Evolutionary conservation across 1,140 invertebrate genomes (phyloP), one percentile per base, ranked within the genome.

Genomic region (Liolophura sinensis): DNA sequence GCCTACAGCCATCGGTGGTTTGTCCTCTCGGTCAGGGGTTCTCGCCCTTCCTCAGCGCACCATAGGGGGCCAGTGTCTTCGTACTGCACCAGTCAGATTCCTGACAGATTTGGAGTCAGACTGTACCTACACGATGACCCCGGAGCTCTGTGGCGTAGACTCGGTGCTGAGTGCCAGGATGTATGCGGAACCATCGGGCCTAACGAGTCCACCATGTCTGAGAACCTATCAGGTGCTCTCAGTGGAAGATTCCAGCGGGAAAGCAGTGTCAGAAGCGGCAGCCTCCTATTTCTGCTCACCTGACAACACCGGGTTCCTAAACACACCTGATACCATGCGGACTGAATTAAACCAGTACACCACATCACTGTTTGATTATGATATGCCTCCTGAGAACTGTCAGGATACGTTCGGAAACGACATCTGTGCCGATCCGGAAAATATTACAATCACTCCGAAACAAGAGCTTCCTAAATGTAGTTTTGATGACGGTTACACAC

Each of bases 21-120:
- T 24, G n/a, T 54, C 51, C 12, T 3, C 24, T 54, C 3, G 18
- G 12, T 24, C 18, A 11, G 76, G 74, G 0, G 63, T 60, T 40
- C 65, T 78, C 1, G 56, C 72, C 11, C 54, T 78, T 22, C 71
- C 77, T 6, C 73, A 74, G 58, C 60, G 27, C 1, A 58, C 55
- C 9, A 24, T 71, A 4, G 69, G 57, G 16, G 77, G 72, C 16
- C 24, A 62, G n/a, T 78, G 77, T 40, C 49, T 74, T 15, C 49
- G 49, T 22, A 69, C 71, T 14, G 68, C 69, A 15, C 75, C 77
- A 12, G 75, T 78, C 11, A 61, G 48, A 4, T 78, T 71, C 52
- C 62, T 75, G 40, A 64, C 62, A 20, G 67, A 76, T 47, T 25
- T 67, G 0, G 24, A 69, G 18, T 52, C 70, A 24, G 46, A 60